Evolutionary conservation across 2,797 vertebrate genomes (phyloP).

Genomic region (Muscicapa comitata): DNA sequence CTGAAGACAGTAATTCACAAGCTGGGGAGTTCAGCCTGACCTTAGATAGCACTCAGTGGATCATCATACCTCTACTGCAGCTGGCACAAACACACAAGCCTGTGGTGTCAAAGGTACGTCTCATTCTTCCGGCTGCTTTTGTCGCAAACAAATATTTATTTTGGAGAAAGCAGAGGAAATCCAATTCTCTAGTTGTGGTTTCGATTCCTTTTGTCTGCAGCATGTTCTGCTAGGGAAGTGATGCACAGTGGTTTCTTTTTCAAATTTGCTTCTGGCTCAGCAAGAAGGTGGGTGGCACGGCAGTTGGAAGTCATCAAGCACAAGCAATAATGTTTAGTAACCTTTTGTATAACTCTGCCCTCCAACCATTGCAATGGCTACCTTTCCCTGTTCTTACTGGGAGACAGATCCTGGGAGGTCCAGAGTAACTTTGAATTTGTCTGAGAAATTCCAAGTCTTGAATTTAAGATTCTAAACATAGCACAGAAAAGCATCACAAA

Average conservation of each 20-base stretch:
- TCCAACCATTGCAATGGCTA: neutral
- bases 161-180: constrained; percentile 68
- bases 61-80: constrained; percentile 15
- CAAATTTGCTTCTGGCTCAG: constrained; percentile 60
- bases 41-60: neutral
- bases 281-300: constrained; percentile 53
- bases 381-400: neutral
- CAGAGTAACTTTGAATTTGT: neutral
- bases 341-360: constrained; percentile 31
- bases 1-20: neutral
- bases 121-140: constrained; percentile 54
- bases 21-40: neutral
- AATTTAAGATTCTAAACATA: neutral
- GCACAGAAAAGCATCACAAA: neutral
- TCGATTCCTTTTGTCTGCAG: constrained; percentile 56
- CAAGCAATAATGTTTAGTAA: constrained; percentile 35
- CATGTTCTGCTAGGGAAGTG: constrained; percentile 61
- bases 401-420: neutral
- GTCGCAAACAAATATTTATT: constrained; percentile 65
- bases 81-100: constrained; percentile 53
- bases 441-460: neutral
- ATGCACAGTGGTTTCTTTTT: constrained; percentile 62
- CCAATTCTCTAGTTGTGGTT: constrained; percentile 66
- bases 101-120: constrained; percentile 43
- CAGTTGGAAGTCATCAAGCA: constrained; percentile 46